Evolutionary conservation across 2,888 invertebrate species (phyloP).

Genomic region (Ommatoiulus sabulosus): DNA sequence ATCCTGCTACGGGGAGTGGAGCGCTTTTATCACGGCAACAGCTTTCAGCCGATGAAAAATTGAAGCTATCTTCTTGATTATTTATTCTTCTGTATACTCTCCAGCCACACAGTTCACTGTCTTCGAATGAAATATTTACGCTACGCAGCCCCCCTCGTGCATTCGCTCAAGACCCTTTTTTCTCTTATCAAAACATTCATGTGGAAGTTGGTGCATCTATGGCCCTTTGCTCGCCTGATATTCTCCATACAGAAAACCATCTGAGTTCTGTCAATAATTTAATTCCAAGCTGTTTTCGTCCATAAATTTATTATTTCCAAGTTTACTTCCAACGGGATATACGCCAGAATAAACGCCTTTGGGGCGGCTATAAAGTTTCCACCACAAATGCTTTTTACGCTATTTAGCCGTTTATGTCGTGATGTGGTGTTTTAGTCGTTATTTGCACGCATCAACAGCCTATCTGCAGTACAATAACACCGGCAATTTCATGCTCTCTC

Average conservation of each 20-base stretch:
- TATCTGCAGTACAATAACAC: neutral
- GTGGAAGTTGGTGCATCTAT: slow-evolving; percentile 2
- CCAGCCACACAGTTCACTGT: slow-evolving; percentile 23
- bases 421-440: neutral
- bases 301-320: slow-evolving; percentile 36
- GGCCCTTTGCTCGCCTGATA: slow-evolving; percentile 20
- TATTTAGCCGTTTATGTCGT: neutral
- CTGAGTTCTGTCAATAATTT: slow-evolving; percentile 36
- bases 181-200: slow-evolving; percentile 38
- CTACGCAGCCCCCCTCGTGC: slow-evolving; percentile 8
- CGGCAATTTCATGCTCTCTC: neutral
- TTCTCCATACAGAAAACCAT: neutral
- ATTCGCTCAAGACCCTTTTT: slow-evolving; percentile 36
- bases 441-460: neutral
- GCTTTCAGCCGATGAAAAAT: slow-evolving; percentile 33
- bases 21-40: slow-evolving; percentile 25
- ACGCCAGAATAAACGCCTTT: neutral
- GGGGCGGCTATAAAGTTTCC: neutral
- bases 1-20: neutral
- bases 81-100: slow-evolving; percentile 30
- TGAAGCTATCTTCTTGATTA: slow-evolving; percentile 30
- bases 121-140: slow-evolving; percentile 36
- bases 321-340: neutral
- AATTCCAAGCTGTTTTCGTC: slow-evolving; percentile 26
- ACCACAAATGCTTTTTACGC: slow-evolving; percentile 11